Evolutionary conservation across 2,797 vertebrate species (phyloP), one percentile per base, ranked within the genome.

Genomic region (Gymnothorax javanicus): DNA sequence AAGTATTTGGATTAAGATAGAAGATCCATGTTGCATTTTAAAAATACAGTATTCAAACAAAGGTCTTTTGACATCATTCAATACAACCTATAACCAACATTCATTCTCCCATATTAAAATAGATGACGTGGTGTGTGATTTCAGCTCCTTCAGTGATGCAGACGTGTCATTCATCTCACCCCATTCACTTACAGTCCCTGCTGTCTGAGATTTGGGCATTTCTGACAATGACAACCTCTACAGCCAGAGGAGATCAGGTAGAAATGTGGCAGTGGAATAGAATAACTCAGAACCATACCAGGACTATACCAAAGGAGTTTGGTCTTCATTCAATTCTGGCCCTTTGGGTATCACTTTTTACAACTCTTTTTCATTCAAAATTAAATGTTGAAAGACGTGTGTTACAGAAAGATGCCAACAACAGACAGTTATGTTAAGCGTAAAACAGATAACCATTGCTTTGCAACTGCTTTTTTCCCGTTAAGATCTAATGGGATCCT

Each of bases 31-130:
- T 50, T 52, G 43, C 33, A 20, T 52, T 43, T 50, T 52, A 79
- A 33, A 4, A 52, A n/a, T 20, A 15, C 4, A 77, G 73, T 43
- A 50, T 43, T 13, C 33, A 75, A 43, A 43, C 33, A 77, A 33
- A 77, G 50, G 52, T 69, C 7, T 79, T 43, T 43, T 43, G 17
- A 20, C 54, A 57, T 56, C 71, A 33, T 69, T 84, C 54, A 25
- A 85, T 69, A 73, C 64, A 5, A 23, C 56, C 62, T 12, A 25
- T 73, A 23, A 20, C n/a, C 50, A 23, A 57, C 86, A 87, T 84
- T 83, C 59, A 87, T 79, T 88, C 81, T 71, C 52, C 82, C 84
- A 83, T 82, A n/a, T 85, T 64, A 69, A 87, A 87, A 89, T 84
- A 88, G 79, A 85, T 83, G 87, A 83, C 59, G 83, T 79, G 58